Conservation (phyloP, 1,140 invertebrate genomes). For the Apis laboriosa region DNA sequence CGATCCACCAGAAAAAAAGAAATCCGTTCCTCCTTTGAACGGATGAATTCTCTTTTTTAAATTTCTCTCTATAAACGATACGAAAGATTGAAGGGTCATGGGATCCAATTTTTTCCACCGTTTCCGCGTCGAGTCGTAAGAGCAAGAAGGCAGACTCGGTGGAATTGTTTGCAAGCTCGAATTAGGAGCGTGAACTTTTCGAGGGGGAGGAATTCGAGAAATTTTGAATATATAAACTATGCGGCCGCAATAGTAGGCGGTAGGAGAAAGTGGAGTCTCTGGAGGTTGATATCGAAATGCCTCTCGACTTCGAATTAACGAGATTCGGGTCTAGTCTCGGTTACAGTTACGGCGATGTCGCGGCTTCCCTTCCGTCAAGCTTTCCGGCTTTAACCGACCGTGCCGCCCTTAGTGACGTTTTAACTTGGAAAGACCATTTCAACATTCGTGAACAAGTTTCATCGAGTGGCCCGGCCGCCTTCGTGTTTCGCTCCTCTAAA, state of each 20-base stretch:
- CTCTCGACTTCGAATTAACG: slow-evolving; percentile 32
- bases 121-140: background rate
- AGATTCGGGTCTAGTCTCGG: slow-evolving; percentile 40
- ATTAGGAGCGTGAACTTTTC: background rate
- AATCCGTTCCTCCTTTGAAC: no score
- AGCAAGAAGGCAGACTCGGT: background rate
- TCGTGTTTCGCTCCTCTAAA: background rate
- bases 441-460: slow-evolving; percentile 55
- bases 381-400: slow-evolving; percentile 44
- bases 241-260: no score
- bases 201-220: background rate
- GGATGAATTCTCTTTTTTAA: no score
- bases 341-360: slow-evolving; percentile 39
- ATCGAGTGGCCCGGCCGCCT: slow-evolving; percentile 37
- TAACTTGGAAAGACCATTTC: slow-evolving; percentile 56
- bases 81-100: no score
- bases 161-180: background rate
- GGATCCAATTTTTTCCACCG: no score
- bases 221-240: background rate
- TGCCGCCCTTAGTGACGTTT: slow-evolving; percentile 55
- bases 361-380: slow-evolving; percentile 19
- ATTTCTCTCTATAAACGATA: background rate
- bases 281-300: background rate
- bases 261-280: background rate
- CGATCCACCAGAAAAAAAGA: background rate